phyloP scores from a whole-genome alignment of 2,888 invertebrate genomes.

The Pristionchus maxplancki region DNA sequence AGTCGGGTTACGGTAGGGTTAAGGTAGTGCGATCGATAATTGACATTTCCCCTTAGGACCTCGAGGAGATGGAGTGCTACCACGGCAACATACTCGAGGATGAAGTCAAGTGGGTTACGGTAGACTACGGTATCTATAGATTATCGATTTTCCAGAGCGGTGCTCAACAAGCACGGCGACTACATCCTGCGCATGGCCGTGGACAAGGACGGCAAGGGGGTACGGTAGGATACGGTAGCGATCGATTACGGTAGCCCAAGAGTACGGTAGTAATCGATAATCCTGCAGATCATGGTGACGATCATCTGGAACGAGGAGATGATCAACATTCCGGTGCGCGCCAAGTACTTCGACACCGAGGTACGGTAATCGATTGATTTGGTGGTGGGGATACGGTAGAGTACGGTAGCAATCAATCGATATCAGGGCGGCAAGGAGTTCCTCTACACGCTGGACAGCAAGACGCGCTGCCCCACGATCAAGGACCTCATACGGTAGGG shows the following conservation, averaged over 20 bases:
- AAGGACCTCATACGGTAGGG: slow-evolving; percentile 35
- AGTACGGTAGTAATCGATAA: too few species aligned
- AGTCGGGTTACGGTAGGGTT: too few species aligned
- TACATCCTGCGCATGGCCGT: not conserved
- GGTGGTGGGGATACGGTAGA: too few species aligned
- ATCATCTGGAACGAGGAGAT: slow-evolving; percentile 16
- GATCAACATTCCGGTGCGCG: not conserved
- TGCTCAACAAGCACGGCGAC: slow-evolving; percentile 45
- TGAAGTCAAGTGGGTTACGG: not conserved
- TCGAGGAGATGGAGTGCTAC: slow-evolving; percentile 38
- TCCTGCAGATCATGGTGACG: not conserved
- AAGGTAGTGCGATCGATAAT: not conserved
- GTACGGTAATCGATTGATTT: too few species aligned
- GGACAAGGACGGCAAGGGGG: not conserved
- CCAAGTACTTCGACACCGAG: not conserved
- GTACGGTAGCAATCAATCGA: not conserved
- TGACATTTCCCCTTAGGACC: slow-evolving; percentile 7
- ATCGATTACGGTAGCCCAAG: not conserved
- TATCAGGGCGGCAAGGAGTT: not conserved
- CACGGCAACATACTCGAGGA: slow-evolving; percentile 46
- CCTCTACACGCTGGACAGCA: slow-evolving; percentile 14
- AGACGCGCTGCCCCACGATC: slow-evolving; percentile 3
- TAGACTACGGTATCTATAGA: not conserved
- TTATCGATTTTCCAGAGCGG: not conserved
- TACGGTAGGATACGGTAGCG: slow-evolving; percentile 33